Evolutionary conservation across 2,888 invertebrate species (phyloP).

Genomic region (Labia minor): DNA sequence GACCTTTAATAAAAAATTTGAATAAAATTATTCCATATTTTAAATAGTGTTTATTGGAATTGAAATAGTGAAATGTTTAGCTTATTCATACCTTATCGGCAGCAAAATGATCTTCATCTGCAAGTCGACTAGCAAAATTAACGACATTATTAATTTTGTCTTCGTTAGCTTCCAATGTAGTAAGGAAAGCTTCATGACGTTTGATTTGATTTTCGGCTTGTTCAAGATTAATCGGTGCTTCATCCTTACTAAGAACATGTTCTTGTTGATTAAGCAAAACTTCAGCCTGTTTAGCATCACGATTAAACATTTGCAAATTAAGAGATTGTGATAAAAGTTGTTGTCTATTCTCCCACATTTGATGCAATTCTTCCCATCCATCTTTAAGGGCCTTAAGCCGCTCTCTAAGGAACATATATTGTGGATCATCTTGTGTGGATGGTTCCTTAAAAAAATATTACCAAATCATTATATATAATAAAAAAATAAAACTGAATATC

Average conservation of each 20-base stretch:
- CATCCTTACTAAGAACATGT: slow-evolving; percentile 92
- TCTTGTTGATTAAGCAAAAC: slow-evolving; percentile 97
- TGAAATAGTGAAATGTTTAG: not conserved
- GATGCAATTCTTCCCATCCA: slow-evolving; percentile 97
- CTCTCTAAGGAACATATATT: slow-evolving; percentile 99
- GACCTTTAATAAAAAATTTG: slow-evolving; percentile 45
- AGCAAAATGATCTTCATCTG: slow-evolving; percentile 90
- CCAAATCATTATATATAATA: not conserved
- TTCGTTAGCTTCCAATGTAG: slow-evolving; percentile 99
- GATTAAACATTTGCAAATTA: slow-evolving; percentile 87
- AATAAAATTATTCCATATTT: slow-evolving; percentile 13
- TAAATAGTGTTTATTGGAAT: not conserved
- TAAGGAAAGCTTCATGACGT: slow-evolving; percentile 96
- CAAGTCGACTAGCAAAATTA: slow-evolving; percentile 81
- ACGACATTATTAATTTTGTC: slow-evolving; percentile 97
- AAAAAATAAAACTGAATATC: not conserved
- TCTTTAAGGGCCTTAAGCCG: slow-evolving; percentile 94
- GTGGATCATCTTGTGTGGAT: slow-evolving; percentile 86
- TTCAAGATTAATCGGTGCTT: slow-evolving; percentile 87
- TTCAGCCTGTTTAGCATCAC: slow-evolving; percentile 95
- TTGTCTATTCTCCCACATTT: slow-evolving; percentile 99
- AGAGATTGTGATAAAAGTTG: slow-evolving; percentile 87
- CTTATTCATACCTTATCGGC: slow-evolving; percentile 33
- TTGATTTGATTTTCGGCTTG: slow-evolving; percentile 96
- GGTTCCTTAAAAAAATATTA: slow-evolving; percentile 46